Conservation (phyloP, 2,888 invertebrate genomes). For the Neocrepidodera transversa region DNA sequence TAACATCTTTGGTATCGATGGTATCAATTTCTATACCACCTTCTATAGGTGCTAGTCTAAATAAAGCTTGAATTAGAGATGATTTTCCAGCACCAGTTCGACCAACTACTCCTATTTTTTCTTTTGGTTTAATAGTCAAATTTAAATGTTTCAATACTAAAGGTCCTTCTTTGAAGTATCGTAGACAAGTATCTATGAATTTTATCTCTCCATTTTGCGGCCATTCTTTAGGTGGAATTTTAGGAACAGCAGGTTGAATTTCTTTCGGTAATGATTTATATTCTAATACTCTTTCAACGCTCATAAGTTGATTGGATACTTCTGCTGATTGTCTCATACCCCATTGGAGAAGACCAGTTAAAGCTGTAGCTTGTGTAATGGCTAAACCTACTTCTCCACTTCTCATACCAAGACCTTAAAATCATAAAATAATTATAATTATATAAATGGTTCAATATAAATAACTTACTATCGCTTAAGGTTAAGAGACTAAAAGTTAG, state of each 20-base stretch:
- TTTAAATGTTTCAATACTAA: constrained; percentile 77
- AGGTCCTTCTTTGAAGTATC: constrained; percentile 74
- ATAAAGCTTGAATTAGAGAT: constrained; percentile 79
- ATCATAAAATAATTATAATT: background rate
- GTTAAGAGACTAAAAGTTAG: constrained; percentile 69
- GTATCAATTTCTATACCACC: constrained; percentile 78
- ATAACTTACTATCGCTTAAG: constrained; percentile 20
- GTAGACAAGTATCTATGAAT: constrained; percentile 72
- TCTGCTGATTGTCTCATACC: constrained; percentile 70
- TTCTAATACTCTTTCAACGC: constrained; percentile 88
- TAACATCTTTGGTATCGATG: constrained; percentile 66
- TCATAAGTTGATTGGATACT: constrained; percentile 79
- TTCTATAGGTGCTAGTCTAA: constrained; percentile 74
- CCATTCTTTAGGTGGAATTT: constrained; percentile 63
- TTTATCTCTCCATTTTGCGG: constrained; percentile 72
- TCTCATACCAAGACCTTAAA: constrained; percentile 42
- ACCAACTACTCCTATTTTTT: constrained; percentile 82
- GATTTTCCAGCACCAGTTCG: constrained; percentile 86
- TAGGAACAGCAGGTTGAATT: constrained; percentile 65
- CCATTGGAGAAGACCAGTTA: constrained; percentile 76
- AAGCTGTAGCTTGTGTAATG: constrained; percentile 55
- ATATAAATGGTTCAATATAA: constrained; percentile 44
- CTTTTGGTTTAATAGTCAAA: constrained; percentile 70
- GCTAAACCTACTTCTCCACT: constrained; percentile 64
- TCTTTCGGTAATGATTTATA: constrained; percentile 65